Conservation (phyloP, 2,113 vertebrate species). For the Cromileptes altivelis region DNA sequence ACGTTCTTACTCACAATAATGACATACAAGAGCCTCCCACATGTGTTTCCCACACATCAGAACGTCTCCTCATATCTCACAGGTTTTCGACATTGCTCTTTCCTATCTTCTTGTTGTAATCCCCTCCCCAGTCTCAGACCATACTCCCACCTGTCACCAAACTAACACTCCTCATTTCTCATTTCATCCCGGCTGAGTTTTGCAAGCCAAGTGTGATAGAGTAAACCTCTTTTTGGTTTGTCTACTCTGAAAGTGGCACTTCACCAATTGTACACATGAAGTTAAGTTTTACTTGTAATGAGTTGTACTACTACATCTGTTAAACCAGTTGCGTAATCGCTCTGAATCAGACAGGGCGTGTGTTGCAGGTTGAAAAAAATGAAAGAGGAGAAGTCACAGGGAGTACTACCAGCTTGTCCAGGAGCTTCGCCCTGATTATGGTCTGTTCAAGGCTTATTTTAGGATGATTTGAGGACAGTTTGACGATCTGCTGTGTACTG, state of each 20-base stretch:
- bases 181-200: conserved; percentile 14
- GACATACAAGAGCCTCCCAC: background rate
- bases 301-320: background rate
- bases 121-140: conserved; percentile 1
- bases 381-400: no score
- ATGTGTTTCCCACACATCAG: background rate
- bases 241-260: background rate
- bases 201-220: background rate
- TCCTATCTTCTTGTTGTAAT: conserved; percentile 7
- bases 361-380: no score
- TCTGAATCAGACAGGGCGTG: background rate
- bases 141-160: conserved; percentile 18
- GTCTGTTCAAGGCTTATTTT: no score
- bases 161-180: conserved; percentile 29
- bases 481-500: no score
- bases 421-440: no score
- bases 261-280: background rate
- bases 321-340: background rate
- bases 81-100: background rate
- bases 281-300: background rate
- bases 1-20: background rate
- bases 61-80: background rate
- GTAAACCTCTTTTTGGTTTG: conserved; percentile 9
- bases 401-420: no score
- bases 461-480: no score